phyloP scores from a whole-genome alignment of 2,113 vertebrate genomes.

The Ceyx margarethae region DNA sequence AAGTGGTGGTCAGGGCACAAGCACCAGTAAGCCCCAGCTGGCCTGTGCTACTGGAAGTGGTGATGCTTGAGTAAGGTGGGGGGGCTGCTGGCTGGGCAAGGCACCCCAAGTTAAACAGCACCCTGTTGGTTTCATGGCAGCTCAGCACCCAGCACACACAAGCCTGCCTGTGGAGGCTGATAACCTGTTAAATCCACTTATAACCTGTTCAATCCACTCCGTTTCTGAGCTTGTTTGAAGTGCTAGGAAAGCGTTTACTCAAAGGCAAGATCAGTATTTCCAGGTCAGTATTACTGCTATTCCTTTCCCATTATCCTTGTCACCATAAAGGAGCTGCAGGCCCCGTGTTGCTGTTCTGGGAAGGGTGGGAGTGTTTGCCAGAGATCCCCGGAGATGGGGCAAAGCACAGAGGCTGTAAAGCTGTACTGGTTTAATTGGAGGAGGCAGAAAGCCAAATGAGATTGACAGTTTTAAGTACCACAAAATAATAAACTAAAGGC shows the following conservation, averaged over 20 bases:
- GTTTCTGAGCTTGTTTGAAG: background rate
- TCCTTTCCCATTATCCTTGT: background rate
- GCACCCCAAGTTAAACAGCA: no score
- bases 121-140: background rate
- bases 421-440: slow-evolving; percentile 21
- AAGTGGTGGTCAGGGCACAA: background rate
- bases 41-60: background rate
- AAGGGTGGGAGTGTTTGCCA: background rate
- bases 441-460: slow-evolving; percentile 34
- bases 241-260: background rate
- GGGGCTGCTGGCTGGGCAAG: background rate
- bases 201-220: background rate
- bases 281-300: background rate
- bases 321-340: background rate
- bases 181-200: no score
- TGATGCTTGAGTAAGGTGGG: background rate
- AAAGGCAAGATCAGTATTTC: background rate
- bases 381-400: background rate
- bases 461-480: slow-evolving; percentile 9
- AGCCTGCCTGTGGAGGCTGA: background rate
- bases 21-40: background rate
- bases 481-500: slow-evolving; percentile 42
- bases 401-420: background rate
- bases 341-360: background rate
- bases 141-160: background rate